Conservation (phyloP, 2,113 vertebrate species). For the Poecile atricapillus region DNA sequence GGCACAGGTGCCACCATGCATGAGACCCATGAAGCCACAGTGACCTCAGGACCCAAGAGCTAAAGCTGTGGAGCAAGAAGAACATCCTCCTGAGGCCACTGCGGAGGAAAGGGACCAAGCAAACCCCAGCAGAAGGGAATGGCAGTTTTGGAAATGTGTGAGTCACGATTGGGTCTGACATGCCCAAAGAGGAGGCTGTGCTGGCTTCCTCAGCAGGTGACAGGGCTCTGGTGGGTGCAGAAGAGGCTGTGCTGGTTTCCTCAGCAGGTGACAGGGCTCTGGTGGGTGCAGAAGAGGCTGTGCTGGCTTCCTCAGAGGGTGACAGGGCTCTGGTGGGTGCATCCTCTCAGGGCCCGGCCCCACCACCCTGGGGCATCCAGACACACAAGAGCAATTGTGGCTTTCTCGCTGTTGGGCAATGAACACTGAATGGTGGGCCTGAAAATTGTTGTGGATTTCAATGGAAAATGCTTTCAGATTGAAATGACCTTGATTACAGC, state of each 20-base stretch:
- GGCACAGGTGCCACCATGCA: background rate
- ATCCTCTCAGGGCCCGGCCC: accelerated
- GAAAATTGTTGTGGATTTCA: conserved; percentile 28
- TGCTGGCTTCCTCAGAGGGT: background rate
- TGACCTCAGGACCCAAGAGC: background rate
- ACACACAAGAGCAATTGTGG: background rate
- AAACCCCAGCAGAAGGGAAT: accelerated
- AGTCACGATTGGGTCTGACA: background rate
- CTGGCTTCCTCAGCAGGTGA: accelerated
- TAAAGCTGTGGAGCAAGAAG: background rate
- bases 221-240: background rate
- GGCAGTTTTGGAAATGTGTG: background rate
- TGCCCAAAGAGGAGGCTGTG: background rate
- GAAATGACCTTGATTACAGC: background rate
- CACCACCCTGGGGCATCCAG: background rate
- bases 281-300: background rate
- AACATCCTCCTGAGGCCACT: accelerated
- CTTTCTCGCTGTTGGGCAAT: background rate
- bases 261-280: accelerated
- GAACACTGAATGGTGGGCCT: background rate
- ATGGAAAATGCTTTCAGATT: conserved; percentile 12
- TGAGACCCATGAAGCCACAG: background rate
- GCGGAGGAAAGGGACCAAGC: background rate
- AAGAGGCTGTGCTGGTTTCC: background rate
- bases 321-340: background rate